Evolutionary conservation across 2,888 invertebrate genomes (phyloP).

Genomic region (Drosophila falleni): DNA sequence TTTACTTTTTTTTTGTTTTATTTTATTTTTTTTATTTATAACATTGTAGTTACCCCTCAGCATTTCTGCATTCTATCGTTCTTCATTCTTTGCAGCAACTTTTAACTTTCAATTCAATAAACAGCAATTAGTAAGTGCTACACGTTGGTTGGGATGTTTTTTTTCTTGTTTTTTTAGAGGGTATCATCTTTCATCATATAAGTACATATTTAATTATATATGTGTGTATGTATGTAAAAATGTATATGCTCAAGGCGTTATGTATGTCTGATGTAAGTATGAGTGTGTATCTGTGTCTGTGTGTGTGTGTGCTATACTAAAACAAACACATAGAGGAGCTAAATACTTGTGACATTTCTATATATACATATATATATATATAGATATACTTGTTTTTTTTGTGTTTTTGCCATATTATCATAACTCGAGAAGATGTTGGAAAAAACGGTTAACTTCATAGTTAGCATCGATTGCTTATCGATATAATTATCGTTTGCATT

Average conservation of each 20-base stretch:
- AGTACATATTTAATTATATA: conserved; percentile 18
- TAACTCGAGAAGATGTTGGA: conserved; percentile 38
- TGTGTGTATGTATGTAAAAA: conserved; percentile 15
- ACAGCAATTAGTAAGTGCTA: conserved; percentile 50
- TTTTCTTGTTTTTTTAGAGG: conserved; percentile 19
- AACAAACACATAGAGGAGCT: conserved; percentile 52
- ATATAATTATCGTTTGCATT: conserved; percentile 20
- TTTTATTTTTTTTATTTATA: conserved; percentile 47
- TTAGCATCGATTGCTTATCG: conserved; percentile 31
- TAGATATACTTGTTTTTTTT: conserved; percentile 3
- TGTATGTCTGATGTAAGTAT: conserved; percentile 12
- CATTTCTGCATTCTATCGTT: conserved; percentile 38
- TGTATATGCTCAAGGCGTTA: conserved; percentile 15
- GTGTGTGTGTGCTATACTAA: conserved; percentile 37
- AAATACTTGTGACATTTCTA: conserved; percentile 44
- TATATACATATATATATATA: conserved; percentile 18
- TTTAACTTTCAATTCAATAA: conserved; percentile 48
- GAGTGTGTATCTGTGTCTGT: conserved; percentile 6
- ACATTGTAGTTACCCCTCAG: conserved; percentile 58
- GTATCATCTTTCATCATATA: conserved; percentile 32
- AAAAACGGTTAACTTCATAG: conserved; percentile 39
- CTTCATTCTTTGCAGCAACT: conserved; percentile 21
- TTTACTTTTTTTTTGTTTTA: conserved; percentile 16
- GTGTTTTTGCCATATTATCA: conserved; percentile 24
- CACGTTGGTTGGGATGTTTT: conserved; percentile 41